phyloP scores from a whole-genome alignment of 2,888 invertebrate genomes.

The Ophion obscuratus region DNA sequence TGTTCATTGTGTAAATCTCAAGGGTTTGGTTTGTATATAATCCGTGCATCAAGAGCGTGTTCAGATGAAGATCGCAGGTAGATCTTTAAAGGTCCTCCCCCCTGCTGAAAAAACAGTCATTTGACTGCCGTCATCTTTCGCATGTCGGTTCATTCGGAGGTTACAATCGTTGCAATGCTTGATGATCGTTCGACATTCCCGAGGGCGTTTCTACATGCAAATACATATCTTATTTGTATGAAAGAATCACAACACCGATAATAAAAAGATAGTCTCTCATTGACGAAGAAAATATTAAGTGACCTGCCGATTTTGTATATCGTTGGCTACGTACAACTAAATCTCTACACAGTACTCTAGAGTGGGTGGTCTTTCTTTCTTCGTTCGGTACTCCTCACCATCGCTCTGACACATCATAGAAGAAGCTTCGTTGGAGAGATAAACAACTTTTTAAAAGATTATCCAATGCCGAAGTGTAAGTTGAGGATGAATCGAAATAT shows the following conservation, averaged over 20 bases:
- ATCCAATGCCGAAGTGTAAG: no score
- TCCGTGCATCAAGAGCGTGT: constrained; percentile 52
- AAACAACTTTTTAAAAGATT: neutral
- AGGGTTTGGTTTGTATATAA: constrained; percentile 39
- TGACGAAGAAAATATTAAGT: constrained; percentile 51
- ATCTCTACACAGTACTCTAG: constrained; percentile 12
- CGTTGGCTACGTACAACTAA: constrained; percentile 10
- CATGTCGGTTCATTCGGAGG: constrained; percentile 63
- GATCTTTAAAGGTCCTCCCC: constrained; percentile 45
- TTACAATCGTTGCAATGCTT: constrained; percentile 69
- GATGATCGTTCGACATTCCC: constrained; percentile 66
- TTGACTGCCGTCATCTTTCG: constrained; percentile 66
- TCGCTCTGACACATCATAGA: constrained; percentile 3
- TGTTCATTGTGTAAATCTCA: constrained; percentile 44
- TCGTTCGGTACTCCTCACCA: neutral
- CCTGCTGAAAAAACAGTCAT: constrained; percentile 65
- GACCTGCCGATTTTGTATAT: constrained; percentile 39
- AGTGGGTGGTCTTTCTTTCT: constrained; percentile 5
- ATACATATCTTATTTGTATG: constrained; percentile 37
- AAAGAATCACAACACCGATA: constrained; percentile 43
- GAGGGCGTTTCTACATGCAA: constrained; percentile 57
- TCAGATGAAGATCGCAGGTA: constrained; percentile 68
- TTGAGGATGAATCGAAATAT: no score
- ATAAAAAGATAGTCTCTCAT: constrained; percentile 33
- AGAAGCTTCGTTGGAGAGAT: neutral